Percentiles rank a stretch among this genome's conserved stretches.
Conservation (phyloP, 2,113 vertebrate genomes). For the Neofelis nebulosa region DNA sequence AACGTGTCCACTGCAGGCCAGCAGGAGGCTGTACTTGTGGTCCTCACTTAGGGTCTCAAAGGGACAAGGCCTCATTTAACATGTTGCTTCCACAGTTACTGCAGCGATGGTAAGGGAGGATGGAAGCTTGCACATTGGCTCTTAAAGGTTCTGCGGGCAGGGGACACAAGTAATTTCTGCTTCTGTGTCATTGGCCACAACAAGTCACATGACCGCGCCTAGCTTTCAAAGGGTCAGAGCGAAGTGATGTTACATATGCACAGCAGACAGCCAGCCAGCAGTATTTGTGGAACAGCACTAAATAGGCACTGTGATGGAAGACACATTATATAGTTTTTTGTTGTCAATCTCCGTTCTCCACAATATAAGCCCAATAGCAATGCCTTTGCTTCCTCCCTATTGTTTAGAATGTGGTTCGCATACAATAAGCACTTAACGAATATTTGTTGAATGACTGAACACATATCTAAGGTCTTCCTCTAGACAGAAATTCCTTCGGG, state of each 20-base stretch:
- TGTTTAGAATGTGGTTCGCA: not conserved
- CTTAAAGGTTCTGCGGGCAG: not conserved
- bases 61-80: not conserved
- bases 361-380: not conserved
- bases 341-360: not conserved
- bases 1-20: too few relatives aligned
- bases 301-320: not conserved
- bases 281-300: not conserved
- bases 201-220: not conserved
- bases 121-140: not conserved
- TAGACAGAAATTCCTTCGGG: constrained; percentile 32
- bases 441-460: constrained; percentile 4
- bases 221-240: not conserved
- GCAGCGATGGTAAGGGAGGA: not conserved
- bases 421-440: constrained; percentile 38
- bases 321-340: not conserved
- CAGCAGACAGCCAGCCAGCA: not conserved
- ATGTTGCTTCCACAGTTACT: not conserved
- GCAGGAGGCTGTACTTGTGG: not conserved
- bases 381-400: not conserved
- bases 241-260: not conserved
- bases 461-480: constrained; percentile 8
- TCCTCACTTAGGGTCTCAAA: not conserved
- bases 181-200: not conserved
- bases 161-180: not conserved